phyloP scores from a whole-genome alignment of 2,113 vertebrate species.

The Oncorhynchus keta region DNA sequence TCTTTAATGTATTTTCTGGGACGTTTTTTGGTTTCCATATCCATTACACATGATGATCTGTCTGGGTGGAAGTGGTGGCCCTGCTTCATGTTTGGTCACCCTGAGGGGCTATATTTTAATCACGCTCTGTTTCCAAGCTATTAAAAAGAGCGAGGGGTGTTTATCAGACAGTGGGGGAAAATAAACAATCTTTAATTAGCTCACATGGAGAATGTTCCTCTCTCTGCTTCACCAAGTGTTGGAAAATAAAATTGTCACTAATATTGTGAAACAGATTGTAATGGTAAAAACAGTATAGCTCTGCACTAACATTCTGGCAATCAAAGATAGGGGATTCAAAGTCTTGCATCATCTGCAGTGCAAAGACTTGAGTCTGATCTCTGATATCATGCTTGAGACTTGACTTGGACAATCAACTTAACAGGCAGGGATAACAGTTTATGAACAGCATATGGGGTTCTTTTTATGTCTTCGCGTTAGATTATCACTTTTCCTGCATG shows the following conservation, averaged over 20 bases:
- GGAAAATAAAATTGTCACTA: conserved; percentile 46
- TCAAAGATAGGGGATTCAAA: too few species aligned
- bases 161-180: conserved; percentile 38
- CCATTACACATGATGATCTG: conserved; percentile 41
- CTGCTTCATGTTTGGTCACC: conserved; percentile 52
- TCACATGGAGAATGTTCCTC: conserved; percentile 24
- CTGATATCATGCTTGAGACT: too few species aligned
- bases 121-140: conserved; percentile 63
- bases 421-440: too few species aligned
- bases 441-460: too few species aligned
- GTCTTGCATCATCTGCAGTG: too few species aligned
- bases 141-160: conserved; percentile 67
- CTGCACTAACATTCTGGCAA: too few species aligned
- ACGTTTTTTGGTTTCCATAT: conserved; percentile 52
- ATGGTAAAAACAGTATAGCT: too few species aligned
- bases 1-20: neutral
- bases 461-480: too few species aligned
- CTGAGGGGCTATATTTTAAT: conserved; percentile 57
- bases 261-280: too few species aligned
- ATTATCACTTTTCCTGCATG: too few species aligned
- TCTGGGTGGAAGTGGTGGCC: neutral
- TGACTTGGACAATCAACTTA: too few species aligned
- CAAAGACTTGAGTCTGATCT: too few species aligned
- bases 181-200: conserved; percentile 73
- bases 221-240: conserved; percentile 46